A percentile compares a stretch with the other conserved stretches of the same genome.
Conservation (phyloP, 2,888 invertebrate species). For the Stomorhina lunata region DNA sequence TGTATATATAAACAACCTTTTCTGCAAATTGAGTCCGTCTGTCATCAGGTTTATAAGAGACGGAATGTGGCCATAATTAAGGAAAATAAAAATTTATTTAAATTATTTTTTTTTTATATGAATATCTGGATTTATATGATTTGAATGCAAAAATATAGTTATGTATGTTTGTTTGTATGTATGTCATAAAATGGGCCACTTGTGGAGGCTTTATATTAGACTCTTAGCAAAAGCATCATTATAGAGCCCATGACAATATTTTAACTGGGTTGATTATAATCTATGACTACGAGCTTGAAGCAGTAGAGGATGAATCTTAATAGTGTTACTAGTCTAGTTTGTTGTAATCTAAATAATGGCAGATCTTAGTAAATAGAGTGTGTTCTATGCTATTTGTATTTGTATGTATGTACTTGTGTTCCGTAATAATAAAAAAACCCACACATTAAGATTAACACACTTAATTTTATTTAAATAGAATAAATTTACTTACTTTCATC, state of each 20-base stretch:
- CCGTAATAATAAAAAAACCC: constrained; percentile 14
- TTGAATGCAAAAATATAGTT: no score
- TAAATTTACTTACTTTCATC: neutral
- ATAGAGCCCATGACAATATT: neutral
- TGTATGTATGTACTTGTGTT: no score
- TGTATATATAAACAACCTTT: constrained; percentile 21
- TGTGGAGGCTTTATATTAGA: neutral
- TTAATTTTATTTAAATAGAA: neutral
- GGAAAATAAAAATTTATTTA: no score
- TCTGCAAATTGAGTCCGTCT: neutral
- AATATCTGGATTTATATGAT: no score
- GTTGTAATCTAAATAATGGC: neutral
- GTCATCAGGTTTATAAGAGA: no score
- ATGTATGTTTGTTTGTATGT: no score
- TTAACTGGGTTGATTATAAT: constrained; percentile 54
- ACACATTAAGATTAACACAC: neutral
- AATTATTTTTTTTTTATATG: no score
- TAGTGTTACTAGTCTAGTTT: neutral
- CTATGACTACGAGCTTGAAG: no score
- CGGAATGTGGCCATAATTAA: no score
- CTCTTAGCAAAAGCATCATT: neutral
- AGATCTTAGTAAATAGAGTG: neutral
- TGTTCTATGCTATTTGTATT: neutral
- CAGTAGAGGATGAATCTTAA: neutral
- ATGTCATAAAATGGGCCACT: constrained; percentile 27